Percentiles rank a stretch among this genome's conserved stretches.
Conservation (phyloP, 2,113 vertebrate genomes). For the Sapayoa aenigma region DNA sequence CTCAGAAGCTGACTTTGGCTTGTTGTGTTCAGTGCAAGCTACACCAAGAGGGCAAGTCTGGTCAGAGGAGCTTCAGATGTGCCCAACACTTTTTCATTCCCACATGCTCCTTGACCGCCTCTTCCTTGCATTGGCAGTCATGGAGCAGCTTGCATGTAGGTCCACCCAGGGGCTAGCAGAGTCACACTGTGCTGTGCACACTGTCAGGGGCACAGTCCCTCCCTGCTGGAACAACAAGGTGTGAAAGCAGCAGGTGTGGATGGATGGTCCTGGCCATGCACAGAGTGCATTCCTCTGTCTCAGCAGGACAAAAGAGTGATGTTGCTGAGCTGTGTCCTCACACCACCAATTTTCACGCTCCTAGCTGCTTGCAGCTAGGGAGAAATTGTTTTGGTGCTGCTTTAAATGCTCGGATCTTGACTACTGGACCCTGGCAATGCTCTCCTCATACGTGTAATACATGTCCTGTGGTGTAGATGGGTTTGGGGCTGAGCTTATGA, state of each 20-base stretch:
- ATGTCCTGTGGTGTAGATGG: not conserved
- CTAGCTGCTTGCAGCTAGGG: not conserved
- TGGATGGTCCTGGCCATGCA: not conserved
- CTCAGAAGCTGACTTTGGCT: not conserved
- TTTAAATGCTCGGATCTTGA: not conserved
- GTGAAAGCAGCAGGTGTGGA: not conserved
- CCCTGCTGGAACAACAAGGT: not conserved
- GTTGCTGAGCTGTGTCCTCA: not conserved
- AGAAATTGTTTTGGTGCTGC: not conserved
- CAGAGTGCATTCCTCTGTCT: not conserved
- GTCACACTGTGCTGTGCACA: fast-evolving
- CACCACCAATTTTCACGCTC: not conserved
- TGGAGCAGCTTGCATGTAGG: not conserved
- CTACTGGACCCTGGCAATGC: not conserved
- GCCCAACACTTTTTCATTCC: not conserved
- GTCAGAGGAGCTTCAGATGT: not conserved
- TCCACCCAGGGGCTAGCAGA: not conserved
- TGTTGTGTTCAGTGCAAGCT: fast-evolving
- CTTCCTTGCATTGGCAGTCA: not conserved
- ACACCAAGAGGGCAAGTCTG: fast-evolving
- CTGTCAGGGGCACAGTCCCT: not conserved
- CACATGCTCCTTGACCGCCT: not conserved
- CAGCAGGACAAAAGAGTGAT: fast-evolving
- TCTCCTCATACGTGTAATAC: not conserved
- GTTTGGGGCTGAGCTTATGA: not conserved